A percentile compares a stretch with the other conserved stretches of the same genome.
These are phyloP conservation scores for Borostomias antarcticus DNA, from an alignment of 2,797 vertebrate species.

Conservation along the genomic window DNA sequence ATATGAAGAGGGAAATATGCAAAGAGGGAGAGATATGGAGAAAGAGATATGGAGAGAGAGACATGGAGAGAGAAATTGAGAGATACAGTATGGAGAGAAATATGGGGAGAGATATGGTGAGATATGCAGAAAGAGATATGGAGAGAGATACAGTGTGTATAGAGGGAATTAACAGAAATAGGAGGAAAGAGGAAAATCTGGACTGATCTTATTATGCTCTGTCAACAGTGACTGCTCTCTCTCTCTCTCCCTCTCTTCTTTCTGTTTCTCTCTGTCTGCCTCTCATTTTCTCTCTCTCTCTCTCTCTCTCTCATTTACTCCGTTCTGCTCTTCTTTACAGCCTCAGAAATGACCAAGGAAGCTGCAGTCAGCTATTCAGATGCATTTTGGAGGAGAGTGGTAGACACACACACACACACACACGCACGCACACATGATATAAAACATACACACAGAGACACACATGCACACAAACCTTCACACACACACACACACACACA, in stretches of 20 bases:
- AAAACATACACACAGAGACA: neutral
- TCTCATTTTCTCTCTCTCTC: neutral
- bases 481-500: neutral
- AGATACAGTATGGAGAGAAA: conserved; percentile 14
- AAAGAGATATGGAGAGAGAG: neutral
- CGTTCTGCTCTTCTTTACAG: conserved; percentile 25
- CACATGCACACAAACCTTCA: neutral
- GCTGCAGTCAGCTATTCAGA: conserved; percentile 20
- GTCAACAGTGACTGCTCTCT: conserved; percentile 38
- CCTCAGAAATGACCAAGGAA: conserved; percentile 32
- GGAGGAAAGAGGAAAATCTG: conserved; percentile 34
- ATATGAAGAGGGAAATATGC: conserved; percentile 30
- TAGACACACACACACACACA: conserved; percentile 20
- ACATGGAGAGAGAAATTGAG: neutral
- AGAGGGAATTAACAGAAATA: no score
- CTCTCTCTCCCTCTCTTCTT: neutral
- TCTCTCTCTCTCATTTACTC: conserved; percentile 35
- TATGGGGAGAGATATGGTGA: conserved; percentile 4
- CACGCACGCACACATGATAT: neutral
- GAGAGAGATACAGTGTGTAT: no score
- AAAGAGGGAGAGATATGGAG: conserved; percentile 21
- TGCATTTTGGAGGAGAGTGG: conserved; percentile 21
- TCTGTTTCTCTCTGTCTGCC: neutral
- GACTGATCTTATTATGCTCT: conserved; percentile 41
- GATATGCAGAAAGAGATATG: conserved; percentile 18